Conservation (phyloP, 2,113 vertebrate genomes). For the Tachysurus fulvidraco region DNA sequence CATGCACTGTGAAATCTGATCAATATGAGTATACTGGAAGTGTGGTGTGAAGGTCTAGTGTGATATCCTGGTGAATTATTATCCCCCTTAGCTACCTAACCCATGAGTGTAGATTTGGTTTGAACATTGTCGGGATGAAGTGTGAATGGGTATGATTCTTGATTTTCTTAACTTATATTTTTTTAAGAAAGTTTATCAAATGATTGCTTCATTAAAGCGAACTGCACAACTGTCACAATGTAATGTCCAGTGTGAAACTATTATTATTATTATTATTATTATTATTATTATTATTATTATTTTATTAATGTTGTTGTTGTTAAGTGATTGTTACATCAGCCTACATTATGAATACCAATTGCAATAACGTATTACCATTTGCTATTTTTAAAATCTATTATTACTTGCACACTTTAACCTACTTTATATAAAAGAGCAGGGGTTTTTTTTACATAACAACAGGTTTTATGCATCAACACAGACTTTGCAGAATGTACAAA, state of each 20-base stretch:
- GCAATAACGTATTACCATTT: background rate
- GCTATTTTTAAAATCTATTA: background rate
- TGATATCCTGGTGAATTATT: conserved; percentile 62
- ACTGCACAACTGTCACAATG: too few species aligned
- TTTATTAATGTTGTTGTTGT: background rate
- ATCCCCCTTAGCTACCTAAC: conserved; percentile 46
- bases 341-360: background rate
- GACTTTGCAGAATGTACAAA: background rate
- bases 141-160: too few species aligned
- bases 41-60: conserved; percentile 35
- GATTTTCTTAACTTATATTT: too few species aligned
- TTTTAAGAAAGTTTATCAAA: too few species aligned
- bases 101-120: background rate
- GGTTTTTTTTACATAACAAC: background rate
- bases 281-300: too few species aligned
- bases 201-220: too few species aligned
- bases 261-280: too few species aligned
- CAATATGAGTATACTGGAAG: conserved; percentile 39
- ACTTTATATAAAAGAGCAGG: background rate
- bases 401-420: background rate
- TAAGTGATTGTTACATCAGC: background rate
- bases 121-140: too few species aligned
- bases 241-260: too few species aligned
- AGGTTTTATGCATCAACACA: background rate
- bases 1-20: background rate